Percentiles rank a stretch among this genome's conserved stretches.
Evolutionary conservation across 2,797 vertebrate species (phyloP).

Genomic region (Phrynocephalus guinanensis): DNA sequence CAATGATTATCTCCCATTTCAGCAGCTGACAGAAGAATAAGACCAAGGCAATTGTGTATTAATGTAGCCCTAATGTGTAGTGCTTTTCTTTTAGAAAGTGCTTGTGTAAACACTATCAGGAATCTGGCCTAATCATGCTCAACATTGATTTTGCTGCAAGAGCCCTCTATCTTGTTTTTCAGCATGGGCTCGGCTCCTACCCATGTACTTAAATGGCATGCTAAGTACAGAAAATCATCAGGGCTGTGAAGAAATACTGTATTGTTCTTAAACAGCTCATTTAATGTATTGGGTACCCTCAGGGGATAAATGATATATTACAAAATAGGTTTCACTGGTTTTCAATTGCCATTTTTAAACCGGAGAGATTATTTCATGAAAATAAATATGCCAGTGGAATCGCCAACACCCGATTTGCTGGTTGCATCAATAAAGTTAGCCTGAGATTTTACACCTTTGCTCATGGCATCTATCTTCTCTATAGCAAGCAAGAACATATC

Average conservation of each 20-base stretch:
- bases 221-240: conserved; percentile 59
- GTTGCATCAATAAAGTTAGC: not conserved
- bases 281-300: conserved; percentile 30
- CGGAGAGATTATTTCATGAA: conserved; percentile 27
- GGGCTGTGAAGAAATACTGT: conserved; percentile 48
- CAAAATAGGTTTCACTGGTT: conserved; percentile 27
- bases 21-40: not conserved
- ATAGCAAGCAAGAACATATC: not conserved
- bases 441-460: not conserved
- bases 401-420: conserved; percentile 9
- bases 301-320: conserved; percentile 23
- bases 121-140: conserved; percentile 72
- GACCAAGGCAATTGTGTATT: not conserved
- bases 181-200: conserved; percentile 58
- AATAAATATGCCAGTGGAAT: conserved; percentile 9
- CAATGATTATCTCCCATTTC: not conserved
- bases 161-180: conserved; percentile 55
- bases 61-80: conserved; percentile 11
- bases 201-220: conserved; percentile 50
- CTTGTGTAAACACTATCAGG: conserved; percentile 61
- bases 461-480: not conserved
- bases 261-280: conserved; percentile 51
- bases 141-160: conserved; percentile 65
- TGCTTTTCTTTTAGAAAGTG: conserved; percentile 57
- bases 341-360: conserved; percentile 36